Base-by-base conservation (phyloP, 1,140 invertebrate species). In the Coboldia fuscipes region DNA sequence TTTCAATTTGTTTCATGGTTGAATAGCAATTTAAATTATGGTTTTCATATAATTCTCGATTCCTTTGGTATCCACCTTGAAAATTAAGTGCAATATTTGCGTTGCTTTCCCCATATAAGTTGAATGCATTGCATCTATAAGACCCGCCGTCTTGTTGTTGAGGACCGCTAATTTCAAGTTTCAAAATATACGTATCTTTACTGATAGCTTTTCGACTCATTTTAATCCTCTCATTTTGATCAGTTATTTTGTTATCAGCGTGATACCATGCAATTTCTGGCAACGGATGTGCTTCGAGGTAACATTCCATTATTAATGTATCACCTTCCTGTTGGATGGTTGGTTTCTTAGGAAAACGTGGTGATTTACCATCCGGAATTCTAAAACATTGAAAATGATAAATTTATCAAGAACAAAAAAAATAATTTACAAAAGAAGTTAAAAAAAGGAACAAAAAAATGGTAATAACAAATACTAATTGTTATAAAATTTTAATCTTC, bases 51-150 rank as follows among this genome's bases (percentile, higher is more conserved):
- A 10, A 17, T 12, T 15, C 12, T 16, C 10, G 17, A 30, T 14
- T 30, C 13, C 12, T 4, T 15, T 30, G 14, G 17, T 17, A 12
- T 38, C 66, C 85, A 89, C 86, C 88, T 85, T 92, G 84, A 68
- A 97, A 96, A 61, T 98, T 98, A 44, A 98, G 75, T 44, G 90
- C 86, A 64, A 99, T 97, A 67, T 97, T 99, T 43, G 94, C 94
- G 70, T 97, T 98, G 61, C 88, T 94, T 69, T 98, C 93, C 57
- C 94, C 94, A 57, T 80, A 81, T 56, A 80, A 75, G 72, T 99
- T 99, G 63, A 90, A 84, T 38, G 93, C 94, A 61, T 96, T 97
- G 68, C 92, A 97, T 50, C 92, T 75, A 63, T 97, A 99, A 58
- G 90, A 88, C 39, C 94, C 94, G 43, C 90, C 92, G 58, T 99